Evolutionary conservation across 2,797 vertebrate species (phyloP).

Genomic region (Yasuhikotakia modesta): DNA sequence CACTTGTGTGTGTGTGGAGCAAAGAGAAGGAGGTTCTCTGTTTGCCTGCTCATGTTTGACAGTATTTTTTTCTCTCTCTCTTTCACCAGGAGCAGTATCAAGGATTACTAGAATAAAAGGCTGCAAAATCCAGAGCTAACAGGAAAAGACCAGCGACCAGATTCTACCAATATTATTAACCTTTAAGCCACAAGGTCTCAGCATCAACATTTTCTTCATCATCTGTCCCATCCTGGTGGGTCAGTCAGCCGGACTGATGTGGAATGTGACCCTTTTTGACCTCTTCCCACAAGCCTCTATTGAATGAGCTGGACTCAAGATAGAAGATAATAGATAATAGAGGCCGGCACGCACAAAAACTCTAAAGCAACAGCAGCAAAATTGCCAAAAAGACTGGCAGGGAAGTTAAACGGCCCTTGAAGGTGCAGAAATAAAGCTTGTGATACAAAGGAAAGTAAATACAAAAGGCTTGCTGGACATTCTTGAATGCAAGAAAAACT

Average conservation of each 20-base stretch:
- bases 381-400: constrained; percentile 64
- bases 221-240: constrained; percentile 60
- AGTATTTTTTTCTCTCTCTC: constrained; percentile 32
- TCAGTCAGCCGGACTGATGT: constrained; percentile 66
- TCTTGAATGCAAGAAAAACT: constrained; percentile 28
- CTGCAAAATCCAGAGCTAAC: constrained; percentile 12
- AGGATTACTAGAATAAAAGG: constrained; percentile 37
- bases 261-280: constrained; percentile 76
- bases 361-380: constrained; percentile 63
- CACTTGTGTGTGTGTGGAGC: constrained; percentile 56
- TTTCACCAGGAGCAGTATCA: constrained; percentile 24
- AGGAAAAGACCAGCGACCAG: background rate
- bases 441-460: constrained; percentile 47
- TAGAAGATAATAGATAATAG: constrained; percentile 66
- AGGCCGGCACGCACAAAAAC: constrained; percentile 56
- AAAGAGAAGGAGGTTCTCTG: constrained; percentile 44
- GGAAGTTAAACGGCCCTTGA: constrained; percentile 66
- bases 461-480: constrained; percentile 63
- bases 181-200: background rate
- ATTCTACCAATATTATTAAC: background rate
- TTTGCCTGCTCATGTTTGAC: constrained; percentile 49
- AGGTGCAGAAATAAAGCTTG: constrained; percentile 29
- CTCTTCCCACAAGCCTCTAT: constrained; percentile 65
- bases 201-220: constrained; percentile 38
- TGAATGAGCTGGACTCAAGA: constrained; percentile 65